Evolutionary conservation across 2,888 invertebrate genomes (phyloP), one percentile per base, ranked within the genome.

Genomic region (Polietes domitor): DNA sequence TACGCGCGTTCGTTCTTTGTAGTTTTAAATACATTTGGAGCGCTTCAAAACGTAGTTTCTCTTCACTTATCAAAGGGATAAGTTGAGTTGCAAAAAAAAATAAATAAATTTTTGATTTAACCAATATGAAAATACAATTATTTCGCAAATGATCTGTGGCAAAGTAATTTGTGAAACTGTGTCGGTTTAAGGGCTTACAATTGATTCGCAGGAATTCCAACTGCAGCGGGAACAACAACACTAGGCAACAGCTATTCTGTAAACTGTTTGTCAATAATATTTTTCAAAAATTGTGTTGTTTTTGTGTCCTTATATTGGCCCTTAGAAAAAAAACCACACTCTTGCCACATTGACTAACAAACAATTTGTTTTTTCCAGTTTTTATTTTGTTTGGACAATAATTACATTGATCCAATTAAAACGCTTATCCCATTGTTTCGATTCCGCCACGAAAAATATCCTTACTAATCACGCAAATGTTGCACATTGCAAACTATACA

Each of bases 371-470:
- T 72, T 79, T 15, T 10, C 37, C 50, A 50, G n/a, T 19, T 15
- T 41, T 41, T 61, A 26, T 26, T 5, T 43, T 58, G 10, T 12
- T 24, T 10, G 24, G 1, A 7, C 21, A 43, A 68, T 15, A 68
- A 68, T 43, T 68, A 43, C 43, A 61, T 43, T 43, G 15, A 73
- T 73, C 58, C 73, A 73, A 61, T 73, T 73, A 58, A 73, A 73
- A 43, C 6, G 55, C n/a, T 58, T 73, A 58, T 61, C 73, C 41
- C 73, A 58, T 58, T 73, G 32, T 58, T 58, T 37, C 41, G 6
- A 41, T 41, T 24, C 24, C 19, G 19, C 2, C 58, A 5, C 4
- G 12, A 58, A 68, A 47, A 76, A 37, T 53, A 21, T 47, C 63
- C 68, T 61, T 63, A 71, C 63, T 63, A 68, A 77, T 37, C 76